phyloP scores from a whole-genome alignment of 2,113 vertebrate genomes.

The Acrocephalus kingi region DNA sequence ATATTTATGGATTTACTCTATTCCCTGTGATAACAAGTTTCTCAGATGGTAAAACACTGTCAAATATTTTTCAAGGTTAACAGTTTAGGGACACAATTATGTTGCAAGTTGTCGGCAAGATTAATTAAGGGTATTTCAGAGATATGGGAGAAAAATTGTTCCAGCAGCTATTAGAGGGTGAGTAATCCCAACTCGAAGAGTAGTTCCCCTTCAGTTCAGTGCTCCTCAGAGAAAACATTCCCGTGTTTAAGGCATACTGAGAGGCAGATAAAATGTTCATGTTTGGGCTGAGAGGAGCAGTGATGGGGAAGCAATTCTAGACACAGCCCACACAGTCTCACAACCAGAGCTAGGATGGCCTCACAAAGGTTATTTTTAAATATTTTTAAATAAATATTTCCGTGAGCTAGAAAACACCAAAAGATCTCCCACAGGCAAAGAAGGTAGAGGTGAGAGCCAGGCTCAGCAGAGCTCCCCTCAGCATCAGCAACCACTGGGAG shows the following conservation, averaged over 20 bases:
- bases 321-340: background rate
- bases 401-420: background rate
- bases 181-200: slow-evolving; percentile 10
- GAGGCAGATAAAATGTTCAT: background rate
- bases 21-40: slow-evolving; percentile 47
- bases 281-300: background rate
- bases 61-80: slow-evolving; percentile 69
- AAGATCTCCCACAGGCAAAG: background rate
- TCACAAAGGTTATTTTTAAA: background rate
- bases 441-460: background rate
- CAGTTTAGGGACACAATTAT: slow-evolving; percentile 62
- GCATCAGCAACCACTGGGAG: fast-evolving
- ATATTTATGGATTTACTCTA: slow-evolving; percentile 44
- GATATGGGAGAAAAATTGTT: slow-evolving; percentile 11
- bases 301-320: background rate
- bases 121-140: slow-evolving; percentile 61
- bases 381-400: background rate
- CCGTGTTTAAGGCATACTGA: background rate
- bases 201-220: background rate
- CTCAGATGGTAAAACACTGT: slow-evolving; percentile 40
- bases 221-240: background rate
- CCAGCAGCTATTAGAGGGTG: background rate
- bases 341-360: background rate
- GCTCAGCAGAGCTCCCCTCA: background rate
- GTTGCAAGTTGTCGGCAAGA: slow-evolving; percentile 46